Evolutionary conservation across 2,888 invertebrate species (phyloP).

Genomic region (Panzeria rudis): DNA sequence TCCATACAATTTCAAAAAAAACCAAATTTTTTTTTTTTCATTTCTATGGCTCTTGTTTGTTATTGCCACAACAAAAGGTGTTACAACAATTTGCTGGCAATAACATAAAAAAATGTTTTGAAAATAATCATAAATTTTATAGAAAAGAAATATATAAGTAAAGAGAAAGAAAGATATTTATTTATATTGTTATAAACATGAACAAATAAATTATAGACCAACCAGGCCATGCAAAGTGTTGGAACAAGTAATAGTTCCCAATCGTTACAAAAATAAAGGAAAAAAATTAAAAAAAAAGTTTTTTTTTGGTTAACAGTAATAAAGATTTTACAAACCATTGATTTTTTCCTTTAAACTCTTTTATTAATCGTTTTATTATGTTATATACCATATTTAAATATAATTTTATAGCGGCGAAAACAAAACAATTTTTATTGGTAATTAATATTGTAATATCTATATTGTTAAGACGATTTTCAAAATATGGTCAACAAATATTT

Average conservation of each 20-base stretch:
- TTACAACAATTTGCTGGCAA: constrained; percentile 52
- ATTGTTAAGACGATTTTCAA: neutral
- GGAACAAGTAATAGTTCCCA: neutral
- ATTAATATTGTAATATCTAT: neutral
- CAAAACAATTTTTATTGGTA: neutral
- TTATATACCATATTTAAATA: neutral
- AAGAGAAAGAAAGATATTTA: neutral
- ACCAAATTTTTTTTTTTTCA: constrained; percentile 16
- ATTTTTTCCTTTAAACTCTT: constrained; percentile 1
- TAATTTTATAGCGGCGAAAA: constrained; percentile 8
- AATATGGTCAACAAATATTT: neutral
- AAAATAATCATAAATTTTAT: constrained; percentile 22
- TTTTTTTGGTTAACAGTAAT: neutral
- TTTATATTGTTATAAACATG: constrained; percentile 10
- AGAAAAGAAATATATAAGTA: neutral
- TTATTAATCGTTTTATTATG: neutral
- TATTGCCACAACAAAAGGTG: constrained; percentile 30
- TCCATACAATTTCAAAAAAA: neutral
- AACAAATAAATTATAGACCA: constrained; percentile 22
- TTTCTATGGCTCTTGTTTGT: constrained; percentile 4
- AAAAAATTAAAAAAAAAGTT: neutral
- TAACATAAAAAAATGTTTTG: constrained; percentile 10
- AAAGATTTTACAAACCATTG: constrained; percentile 20
- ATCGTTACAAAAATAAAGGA: neutral
- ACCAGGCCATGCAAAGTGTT: constrained; percentile 17